phyloP scores from a whole-genome alignment of 2,113 vertebrate genomes.

The Rhodinocichla rosea region DNA sequence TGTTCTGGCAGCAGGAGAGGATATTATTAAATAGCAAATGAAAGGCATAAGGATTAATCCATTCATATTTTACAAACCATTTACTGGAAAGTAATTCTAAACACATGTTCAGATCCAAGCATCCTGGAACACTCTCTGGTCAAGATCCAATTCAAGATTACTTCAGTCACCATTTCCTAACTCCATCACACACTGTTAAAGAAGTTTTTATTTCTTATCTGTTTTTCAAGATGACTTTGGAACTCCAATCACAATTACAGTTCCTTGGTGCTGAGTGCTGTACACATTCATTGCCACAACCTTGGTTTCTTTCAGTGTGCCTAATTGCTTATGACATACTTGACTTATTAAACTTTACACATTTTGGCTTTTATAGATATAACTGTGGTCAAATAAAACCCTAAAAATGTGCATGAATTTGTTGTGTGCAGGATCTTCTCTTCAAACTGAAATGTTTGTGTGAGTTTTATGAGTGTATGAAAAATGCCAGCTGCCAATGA shows the following conservation, averaged over 20 bases:
- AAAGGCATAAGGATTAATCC: neutral
- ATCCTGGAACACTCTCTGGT: neutral
- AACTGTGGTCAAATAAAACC: neutral
- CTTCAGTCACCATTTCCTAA: neutral
- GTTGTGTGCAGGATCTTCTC: neutral
- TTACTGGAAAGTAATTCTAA: neutral
- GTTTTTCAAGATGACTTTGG: neutral
- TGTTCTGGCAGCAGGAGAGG: neutral
- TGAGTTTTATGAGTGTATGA: neutral
- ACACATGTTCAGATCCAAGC: neutral
- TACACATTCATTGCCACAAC: conserved; percentile 17
- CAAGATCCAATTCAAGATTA: neutral
- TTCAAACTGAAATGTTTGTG: neutral
- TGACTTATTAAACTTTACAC: conserved; percentile 58
- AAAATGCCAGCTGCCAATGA: conserved; percentile 13
- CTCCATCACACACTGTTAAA: neutral
- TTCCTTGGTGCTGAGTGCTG: neutral
- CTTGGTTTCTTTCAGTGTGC: neutral
- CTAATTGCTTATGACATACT: conserved; percentile 43
- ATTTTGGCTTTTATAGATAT: neutral
- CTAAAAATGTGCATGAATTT: neutral
- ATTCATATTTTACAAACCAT: neutral
- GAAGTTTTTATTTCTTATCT: neutral
- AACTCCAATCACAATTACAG: neutral
- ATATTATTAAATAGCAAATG: neutral